Percentiles rank a stretch among this genome's conserved stretches.
These are phyloP conservation scores for Ornithoptera alexandrae DNA, from an alignment of 2,888 invertebrate species.

Conservation along the genomic window DNA sequence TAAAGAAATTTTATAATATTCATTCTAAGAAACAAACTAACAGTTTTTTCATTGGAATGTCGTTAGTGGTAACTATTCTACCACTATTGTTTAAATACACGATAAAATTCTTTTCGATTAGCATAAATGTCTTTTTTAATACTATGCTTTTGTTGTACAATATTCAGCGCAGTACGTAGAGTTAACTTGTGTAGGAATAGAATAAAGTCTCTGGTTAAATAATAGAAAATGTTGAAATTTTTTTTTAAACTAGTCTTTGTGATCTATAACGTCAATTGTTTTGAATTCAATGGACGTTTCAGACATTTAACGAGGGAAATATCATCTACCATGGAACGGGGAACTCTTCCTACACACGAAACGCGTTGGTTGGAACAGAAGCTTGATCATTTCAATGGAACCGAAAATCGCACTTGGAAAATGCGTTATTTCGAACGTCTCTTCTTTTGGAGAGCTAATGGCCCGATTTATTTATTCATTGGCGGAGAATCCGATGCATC, in stretches of 20 bases:
- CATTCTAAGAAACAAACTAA: not conserved
- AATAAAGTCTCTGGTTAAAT: not conserved
- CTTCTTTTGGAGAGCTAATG: slow-evolving; percentile 52
- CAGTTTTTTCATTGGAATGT: slow-evolving; percentile 5
- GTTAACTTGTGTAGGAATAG: not conserved
- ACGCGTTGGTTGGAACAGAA: slow-evolving; percentile 59
- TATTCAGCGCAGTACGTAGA: slow-evolving; percentile 9
- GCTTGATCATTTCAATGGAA: slow-evolving; percentile 58
- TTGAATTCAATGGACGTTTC: slow-evolving; percentile 48
- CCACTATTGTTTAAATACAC: slow-evolving; percentile 31
- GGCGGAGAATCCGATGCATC: slow-evolving; percentile 58
- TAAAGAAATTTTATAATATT: not conserved
- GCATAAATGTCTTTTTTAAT: slow-evolving; percentile 17
- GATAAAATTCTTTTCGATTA: slow-evolving; percentile 21
- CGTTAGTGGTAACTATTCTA: slow-evolving; percentile 12
- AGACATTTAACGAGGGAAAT: slow-evolving; percentile 48
- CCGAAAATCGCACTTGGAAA: slow-evolving; percentile 53
- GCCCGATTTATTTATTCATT: slow-evolving; percentile 62
- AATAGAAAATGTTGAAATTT: slow-evolving; percentile 33
- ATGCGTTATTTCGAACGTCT: slow-evolving; percentile 65
- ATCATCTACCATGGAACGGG: slow-evolving; percentile 32
- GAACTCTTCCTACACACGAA: slow-evolving; percentile 37
- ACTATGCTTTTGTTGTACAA: not conserved
- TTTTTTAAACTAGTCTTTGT: slow-evolving; percentile 33
- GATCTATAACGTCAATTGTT: slow-evolving; percentile 34